Evolutionary conservation across 2,888 invertebrate genomes (phyloP).

Genomic region (Malthinus seriepunctatus): DNA sequence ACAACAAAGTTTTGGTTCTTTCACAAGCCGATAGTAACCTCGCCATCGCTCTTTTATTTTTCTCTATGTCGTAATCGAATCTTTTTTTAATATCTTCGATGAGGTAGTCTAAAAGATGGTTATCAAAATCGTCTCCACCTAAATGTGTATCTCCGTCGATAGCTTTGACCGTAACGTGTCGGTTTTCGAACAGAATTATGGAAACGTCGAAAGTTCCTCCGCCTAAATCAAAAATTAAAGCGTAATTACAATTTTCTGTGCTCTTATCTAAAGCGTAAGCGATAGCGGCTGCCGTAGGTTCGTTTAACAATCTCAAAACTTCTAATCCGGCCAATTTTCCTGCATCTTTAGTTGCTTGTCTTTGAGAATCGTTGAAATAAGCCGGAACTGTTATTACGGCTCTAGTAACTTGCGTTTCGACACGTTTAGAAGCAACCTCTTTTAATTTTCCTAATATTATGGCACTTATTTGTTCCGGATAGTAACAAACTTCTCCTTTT

Average conservation of each 20-base stretch:
- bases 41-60: neutral
- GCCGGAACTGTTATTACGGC: slow-evolving; percentile 43
- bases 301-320: slow-evolving; percentile 33
- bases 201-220: slow-evolving; percentile 99
- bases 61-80: neutral
- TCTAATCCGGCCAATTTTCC: slow-evolving; percentile 35
- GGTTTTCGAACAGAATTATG: slow-evolving; percentile 96
- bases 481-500: slow-evolving; percentile 86
- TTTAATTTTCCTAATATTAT: slow-evolving; percentile 99
- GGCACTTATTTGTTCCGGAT: slow-evolving; percentile 97
- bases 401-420: slow-evolving; percentile 73
- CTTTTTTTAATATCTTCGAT: neutral
- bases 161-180: slow-evolving; percentile 91
- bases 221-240: slow-evolving; percentile 97
- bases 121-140: slow-evolving; percentile 99
- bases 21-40: neutral
- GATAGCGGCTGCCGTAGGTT: slow-evolving; percentile 40
- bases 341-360: slow-evolving; percentile 38
- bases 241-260: slow-evolving; percentile 95
- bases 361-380: slow-evolving; percentile 37
- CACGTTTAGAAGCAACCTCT: slow-evolving; percentile 96
- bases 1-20: neutral
- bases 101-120: slow-evolving; percentile 46
- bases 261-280: slow-evolving; percentile 89
- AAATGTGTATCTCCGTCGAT: slow-evolving; percentile 96